Conservation (phyloP, 1,140 invertebrate species). For the Popillia japonica region DNA sequence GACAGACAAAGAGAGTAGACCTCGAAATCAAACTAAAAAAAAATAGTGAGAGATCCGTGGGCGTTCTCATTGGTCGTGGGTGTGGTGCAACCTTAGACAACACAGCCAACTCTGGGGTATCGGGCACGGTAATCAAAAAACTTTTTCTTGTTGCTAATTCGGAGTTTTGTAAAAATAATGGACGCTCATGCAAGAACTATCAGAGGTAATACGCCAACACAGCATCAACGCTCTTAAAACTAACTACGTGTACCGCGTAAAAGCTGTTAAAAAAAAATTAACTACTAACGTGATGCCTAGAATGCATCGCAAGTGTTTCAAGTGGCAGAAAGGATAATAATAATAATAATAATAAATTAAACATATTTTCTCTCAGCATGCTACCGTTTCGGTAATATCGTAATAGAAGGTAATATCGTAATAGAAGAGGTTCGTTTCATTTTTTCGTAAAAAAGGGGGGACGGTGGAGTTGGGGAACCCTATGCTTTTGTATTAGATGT, state of each 20-base stretch:
- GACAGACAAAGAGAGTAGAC: neutral
- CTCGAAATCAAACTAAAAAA: conserved; percentile 27
- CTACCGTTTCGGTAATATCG: neutral
- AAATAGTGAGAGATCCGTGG: conserved; percentile 45
- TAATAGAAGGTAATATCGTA: too few relatives aligned
- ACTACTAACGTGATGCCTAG: conserved; percentile 47
- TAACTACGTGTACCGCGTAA: conserved; percentile 47
- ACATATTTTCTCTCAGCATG: conserved; percentile 24
- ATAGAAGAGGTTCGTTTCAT: neutral
- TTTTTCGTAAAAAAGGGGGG: too few relatives aligned
- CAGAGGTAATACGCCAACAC: neutral
- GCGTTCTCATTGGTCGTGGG: conserved; percentile 41
- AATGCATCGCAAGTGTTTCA: conserved; percentile 47
- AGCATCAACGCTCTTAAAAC: conserved; percentile 46
- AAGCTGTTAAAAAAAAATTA: conserved; percentile 38
- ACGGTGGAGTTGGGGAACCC: neutral
- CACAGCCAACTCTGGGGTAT: conserved; percentile 57
- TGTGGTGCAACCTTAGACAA: conserved; percentile 59
- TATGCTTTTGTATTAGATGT: neutral
- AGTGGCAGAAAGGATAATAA: conserved; percentile 41
- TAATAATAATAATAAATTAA: neutral
- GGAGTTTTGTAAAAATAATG: conserved; percentile 26
- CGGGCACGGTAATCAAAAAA: conserved; percentile 36
- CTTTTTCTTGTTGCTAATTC: neutral
- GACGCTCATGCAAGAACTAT: conserved; percentile 51